phyloP scores from a whole-genome alignment of 2,888 invertebrate genomes.

The Suillia variegata region DNA sequence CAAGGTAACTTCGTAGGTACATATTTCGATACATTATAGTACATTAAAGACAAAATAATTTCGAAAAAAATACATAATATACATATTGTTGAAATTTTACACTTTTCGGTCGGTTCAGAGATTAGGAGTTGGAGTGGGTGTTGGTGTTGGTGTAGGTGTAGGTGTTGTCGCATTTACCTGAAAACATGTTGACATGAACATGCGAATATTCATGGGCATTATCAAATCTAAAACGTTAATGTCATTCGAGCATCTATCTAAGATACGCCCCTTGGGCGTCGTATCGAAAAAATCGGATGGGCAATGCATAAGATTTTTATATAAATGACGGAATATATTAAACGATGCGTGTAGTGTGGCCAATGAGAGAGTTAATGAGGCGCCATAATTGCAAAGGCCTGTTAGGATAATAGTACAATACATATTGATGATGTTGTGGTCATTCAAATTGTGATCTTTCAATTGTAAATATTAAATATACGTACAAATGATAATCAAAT shows the following conservation, averaged over 20 bases:
- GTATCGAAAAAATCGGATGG: conserved; percentile 70
- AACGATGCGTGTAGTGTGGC: conserved; percentile 52
- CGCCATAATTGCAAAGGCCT: conserved; percentile 55
- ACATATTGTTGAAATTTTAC: too few species aligned
- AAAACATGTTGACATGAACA: conserved; percentile 51
- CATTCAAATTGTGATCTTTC: neutral
- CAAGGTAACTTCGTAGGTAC: too few species aligned
- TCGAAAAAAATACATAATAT: too few species aligned
- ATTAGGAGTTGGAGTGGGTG: too few species aligned
- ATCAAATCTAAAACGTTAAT: conserved; percentile 65
- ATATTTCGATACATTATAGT: too few species aligned
- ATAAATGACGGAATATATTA: conserved; percentile 56
- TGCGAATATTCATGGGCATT: conserved; percentile 61
- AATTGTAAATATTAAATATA: neutral
- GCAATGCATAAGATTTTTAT: conserved; percentile 64
- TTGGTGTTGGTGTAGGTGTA: too few species aligned
- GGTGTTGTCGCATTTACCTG: conserved; percentile 55
- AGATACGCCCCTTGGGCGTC: conserved; percentile 69
- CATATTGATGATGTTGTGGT: conserved; percentile 14
- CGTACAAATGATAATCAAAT: neutral
- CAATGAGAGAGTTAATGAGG: conserved; percentile 52
- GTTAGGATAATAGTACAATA: conserved; percentile 16
- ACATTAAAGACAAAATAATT: too few species aligned
- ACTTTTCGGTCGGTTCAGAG: too few species aligned
- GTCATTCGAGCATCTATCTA: conserved; percentile 69